Evolutionary conservation across 2,797 vertebrate species (phyloP).

Genomic region (Manis pentadactyla): DNA sequence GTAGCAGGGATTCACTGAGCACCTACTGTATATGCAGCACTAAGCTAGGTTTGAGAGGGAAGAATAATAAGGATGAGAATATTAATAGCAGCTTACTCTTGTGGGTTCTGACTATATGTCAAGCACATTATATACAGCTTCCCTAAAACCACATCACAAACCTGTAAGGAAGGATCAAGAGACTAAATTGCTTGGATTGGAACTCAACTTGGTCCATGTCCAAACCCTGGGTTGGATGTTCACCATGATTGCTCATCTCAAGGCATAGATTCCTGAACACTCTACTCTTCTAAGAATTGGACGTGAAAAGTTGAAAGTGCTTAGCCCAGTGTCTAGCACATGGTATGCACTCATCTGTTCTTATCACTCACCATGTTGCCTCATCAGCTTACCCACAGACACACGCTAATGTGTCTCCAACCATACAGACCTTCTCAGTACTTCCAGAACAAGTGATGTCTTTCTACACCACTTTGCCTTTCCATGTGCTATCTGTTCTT

Average conservation of each 20-base stretch:
- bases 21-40: background rate
- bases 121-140: background rate
- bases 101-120: background rate
- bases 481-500: background rate
- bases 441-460: background rate
- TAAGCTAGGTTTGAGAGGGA: background rate
- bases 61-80: slow-evolving; percentile 18
- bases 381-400: background rate
- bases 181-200: background rate
- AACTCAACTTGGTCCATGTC: background rate
- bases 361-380: background rate
- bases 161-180: background rate
- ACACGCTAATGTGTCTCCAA: background rate
- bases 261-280: background rate
- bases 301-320: slow-evolving; percentile 11
- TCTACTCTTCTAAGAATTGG: background rate
- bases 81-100: background rate
- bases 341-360: background rate
- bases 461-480: background rate
- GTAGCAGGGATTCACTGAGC: background rate
- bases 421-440: background rate
- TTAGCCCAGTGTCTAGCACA: background rate
- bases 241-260: background rate
- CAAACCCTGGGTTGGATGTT: background rate
- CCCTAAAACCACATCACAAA: background rate